These are phyloP conservation scores for Oreochromis spilurus DNA, from an alignment of 2,113 vertebrate genomes.

Conservation along the genomic window DNA sequence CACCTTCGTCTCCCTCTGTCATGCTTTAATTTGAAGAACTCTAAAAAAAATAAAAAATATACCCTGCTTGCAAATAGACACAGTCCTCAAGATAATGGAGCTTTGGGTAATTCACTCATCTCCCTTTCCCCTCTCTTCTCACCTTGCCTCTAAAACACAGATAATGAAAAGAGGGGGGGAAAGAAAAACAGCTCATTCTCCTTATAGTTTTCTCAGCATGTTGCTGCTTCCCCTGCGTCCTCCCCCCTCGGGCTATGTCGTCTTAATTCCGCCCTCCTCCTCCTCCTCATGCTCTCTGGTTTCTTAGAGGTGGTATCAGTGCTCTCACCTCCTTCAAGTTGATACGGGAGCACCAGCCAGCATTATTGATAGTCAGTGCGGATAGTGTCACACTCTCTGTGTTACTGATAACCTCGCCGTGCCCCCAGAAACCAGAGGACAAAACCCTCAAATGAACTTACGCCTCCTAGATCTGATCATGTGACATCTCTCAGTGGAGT, in stretches of 20 bases:
- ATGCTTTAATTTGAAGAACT: not conserved
- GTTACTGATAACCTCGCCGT: constrained; percentile 45
- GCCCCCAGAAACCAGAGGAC: constrained; percentile 19
- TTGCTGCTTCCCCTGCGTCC: not conserved
- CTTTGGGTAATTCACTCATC: not conserved
- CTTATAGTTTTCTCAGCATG: not conserved
- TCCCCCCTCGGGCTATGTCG: not conserved
- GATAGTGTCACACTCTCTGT: constrained; percentile 40
- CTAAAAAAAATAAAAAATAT: not conserved
- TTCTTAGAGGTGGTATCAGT: constrained; percentile 15
- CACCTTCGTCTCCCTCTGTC: not conserved
- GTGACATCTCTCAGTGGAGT: not conserved
- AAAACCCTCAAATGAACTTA: constrained; percentile 1
- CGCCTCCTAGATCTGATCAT: not conserved
- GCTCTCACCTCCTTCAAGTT: constrained; percentile 15
- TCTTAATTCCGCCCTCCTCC: not conserved
- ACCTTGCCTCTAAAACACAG: not conserved
- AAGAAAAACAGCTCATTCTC: not conserved
- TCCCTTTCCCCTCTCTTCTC: not conserved
- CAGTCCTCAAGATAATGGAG: not conserved
- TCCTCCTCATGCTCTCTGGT: constrained; percentile 16
- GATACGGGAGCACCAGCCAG: constrained; percentile 2
- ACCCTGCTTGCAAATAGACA: not conserved
- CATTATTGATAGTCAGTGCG: constrained; percentile 20
- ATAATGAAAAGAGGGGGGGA: not conserved